Evolutionary conservation across 2,888 invertebrate genomes (phyloP).

Genomic region (Smittia sp.): DNA sequence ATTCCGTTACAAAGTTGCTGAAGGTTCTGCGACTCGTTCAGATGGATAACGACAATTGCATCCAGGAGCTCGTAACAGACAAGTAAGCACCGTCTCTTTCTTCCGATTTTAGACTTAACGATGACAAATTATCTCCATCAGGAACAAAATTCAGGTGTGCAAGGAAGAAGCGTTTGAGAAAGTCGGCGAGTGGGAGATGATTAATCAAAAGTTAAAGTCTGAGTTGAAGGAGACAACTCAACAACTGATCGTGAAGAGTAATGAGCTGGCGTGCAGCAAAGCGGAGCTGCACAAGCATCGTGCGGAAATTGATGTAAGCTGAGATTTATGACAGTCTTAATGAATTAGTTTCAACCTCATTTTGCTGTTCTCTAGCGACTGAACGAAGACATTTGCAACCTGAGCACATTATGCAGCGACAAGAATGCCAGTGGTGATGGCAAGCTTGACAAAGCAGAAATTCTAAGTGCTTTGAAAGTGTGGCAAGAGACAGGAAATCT

Average conservation of each 20-base stretch:
- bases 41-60: constrained; percentile 66
- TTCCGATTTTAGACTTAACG: neutral
- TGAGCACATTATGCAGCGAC: constrained; percentile 57
- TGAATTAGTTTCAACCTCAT: constrained; percentile 29
- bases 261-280: constrained; percentile 56
- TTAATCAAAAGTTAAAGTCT: constrained; percentile 57
- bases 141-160: constrained; percentile 53
- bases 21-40: constrained; percentile 71
- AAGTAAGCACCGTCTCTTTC: constrained; percentile 53
- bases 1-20: constrained; percentile 68
- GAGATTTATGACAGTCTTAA: constrained; percentile 44
- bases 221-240: constrained; percentile 59
- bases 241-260: constrained; percentile 56
- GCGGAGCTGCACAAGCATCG: constrained; percentile 58
- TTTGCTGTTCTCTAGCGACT: constrained; percentile 52
- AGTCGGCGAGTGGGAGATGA: constrained; percentile 58
- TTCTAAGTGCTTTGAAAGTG: constrained; percentile 49
- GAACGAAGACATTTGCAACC: constrained; percentile 59
- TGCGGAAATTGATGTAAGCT: constrained; percentile 59
- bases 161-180: constrained; percentile 55
- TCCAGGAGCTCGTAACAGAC: constrained; percentile 64
- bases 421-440: constrained; percentile 47
- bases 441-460: constrained; percentile 50
- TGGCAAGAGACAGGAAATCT: constrained; percentile 53
- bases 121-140: constrained; percentile 43